Base-by-base conservation (phyloP, 2,797 vertebrate genomes). In the Okamejei kenojei region DNA sequence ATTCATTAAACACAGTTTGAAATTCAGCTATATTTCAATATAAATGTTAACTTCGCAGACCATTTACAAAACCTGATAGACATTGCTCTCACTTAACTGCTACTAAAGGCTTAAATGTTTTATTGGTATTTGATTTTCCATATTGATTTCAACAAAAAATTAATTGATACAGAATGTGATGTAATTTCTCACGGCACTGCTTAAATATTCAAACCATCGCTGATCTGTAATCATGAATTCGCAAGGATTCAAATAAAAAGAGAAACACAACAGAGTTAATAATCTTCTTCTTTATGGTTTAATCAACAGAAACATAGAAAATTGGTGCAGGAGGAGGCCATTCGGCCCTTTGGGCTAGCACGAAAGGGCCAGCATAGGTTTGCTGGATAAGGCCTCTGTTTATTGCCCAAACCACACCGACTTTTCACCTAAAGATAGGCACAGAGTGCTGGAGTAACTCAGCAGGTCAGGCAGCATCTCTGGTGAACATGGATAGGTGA, bases 171-270 rank as follows among this genome's bases (percentile, higher is more conserved):
- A 76, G 68, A 74, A 76, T 76, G 35, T 35, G 54, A 26, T 54
- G 15, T 9, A 29, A 90, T 23, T 65, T 21, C 26, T 7, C 65
- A 35, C 10, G 23, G 65, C 88, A 26, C 19, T 35, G 71, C 13
- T 76, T 92, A 92, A 92, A 92, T n/a, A 92, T 92, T 71, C 38
- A 76, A 92, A 76, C 76, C 45, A 92, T 92, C 90, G 29, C 68
- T 92, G 90, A 92, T 54, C 29, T 92, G 29, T 76, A 92, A 92
- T 76, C 71, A 54, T 9, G 45, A 2, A 68, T 74, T 71, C 7
- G 76, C 38, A 29, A 26, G 29, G 19, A 73, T 76, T 92, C 35
- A 74, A 54, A 92, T 92, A 92, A 92, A 73, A 74, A 45, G 23
- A 58, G 90, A 35, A 76, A 74, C 29, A 54, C 73, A 13, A 92